Conservation (phyloP, 2,113 vertebrate species). For the Leiothrix lutea region DNA sequence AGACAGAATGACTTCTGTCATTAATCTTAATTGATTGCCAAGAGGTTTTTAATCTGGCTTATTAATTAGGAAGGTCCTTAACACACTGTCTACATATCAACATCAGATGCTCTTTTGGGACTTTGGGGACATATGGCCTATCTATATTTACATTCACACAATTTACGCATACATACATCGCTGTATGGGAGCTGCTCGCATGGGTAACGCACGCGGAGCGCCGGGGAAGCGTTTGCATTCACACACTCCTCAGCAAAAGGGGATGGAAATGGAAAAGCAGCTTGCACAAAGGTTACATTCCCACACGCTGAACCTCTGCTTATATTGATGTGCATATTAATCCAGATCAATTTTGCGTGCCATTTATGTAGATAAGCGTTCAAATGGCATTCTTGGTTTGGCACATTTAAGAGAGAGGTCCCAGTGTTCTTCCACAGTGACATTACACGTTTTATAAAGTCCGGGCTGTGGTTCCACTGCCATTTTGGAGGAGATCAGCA, state of each 20-base stretch:
- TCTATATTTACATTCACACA: slow-evolving; percentile 64
- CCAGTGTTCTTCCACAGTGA: neutral
- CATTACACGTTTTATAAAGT: neutral
- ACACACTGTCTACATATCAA: slow-evolving; percentile 56
- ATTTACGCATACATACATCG: slow-evolving; percentile 30
- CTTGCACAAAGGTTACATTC: neutral
- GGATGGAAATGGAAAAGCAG: neutral
- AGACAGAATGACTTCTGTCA: slow-evolving; percentile 73
- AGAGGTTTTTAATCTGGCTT: slow-evolving; percentile 76
- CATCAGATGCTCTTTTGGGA: slow-evolving; percentile 68
- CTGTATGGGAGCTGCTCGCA: neutral
- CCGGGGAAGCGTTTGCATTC: neutral
- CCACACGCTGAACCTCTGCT: neutral
- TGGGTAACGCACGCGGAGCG: neutral
- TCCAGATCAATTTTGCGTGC: neutral
- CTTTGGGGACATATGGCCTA: slow-evolving; percentile 56
- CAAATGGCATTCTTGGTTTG: neutral
- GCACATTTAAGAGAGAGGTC: neutral
- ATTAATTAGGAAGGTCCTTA: slow-evolving; percentile 74
- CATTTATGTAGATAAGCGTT: neutral
- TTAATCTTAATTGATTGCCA: slow-evolving; percentile 81
- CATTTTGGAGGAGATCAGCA: neutral
- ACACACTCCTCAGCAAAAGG: neutral
- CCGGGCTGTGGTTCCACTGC: neutral
- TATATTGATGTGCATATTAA: neutral